These are phyloP conservation scores for Trissoscelio sp. DNA, from an alignment of 2,888 invertebrate species.

Conservation along the genomic window DNA sequence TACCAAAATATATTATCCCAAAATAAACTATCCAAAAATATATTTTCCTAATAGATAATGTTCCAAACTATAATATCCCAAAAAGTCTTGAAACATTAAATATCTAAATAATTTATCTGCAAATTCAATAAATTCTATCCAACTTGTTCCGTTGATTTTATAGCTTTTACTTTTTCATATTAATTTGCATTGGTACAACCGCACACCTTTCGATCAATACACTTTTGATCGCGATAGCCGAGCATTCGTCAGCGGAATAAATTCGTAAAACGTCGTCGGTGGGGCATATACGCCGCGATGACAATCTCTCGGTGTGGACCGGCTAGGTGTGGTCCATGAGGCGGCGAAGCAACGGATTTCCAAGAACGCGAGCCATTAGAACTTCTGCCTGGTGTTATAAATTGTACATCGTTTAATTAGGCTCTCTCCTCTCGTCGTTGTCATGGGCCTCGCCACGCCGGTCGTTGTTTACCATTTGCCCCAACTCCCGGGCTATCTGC, in stretches of 20 bases:
- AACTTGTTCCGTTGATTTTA: background rate
- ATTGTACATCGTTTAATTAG: slow-evolving; percentile 84
- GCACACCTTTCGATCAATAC: slow-evolving; percentile 38
- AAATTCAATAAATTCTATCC: no score
- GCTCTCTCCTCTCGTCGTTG: slow-evolving; percentile 74
- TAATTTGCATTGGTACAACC: slow-evolving; percentile 34
- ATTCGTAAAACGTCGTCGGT: slow-evolving; percentile 69
- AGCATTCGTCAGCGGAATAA: slow-evolving; percentile 66
- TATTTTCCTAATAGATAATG: no score
- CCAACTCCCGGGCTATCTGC: slow-evolving; percentile 72
- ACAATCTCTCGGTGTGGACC: slow-evolving; percentile 80
- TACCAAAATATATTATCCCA: no score
- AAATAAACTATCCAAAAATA: no score
- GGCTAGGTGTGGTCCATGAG: slow-evolving; percentile 82
- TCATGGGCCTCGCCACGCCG: slow-evolving; percentile 71
- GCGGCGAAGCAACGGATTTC: slow-evolving; percentile 80
- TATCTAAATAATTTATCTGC: no score
- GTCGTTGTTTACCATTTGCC: slow-evolving; percentile 79
- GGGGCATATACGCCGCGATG: slow-evolving; percentile 75
- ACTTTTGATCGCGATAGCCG: slow-evolving; percentile 47
- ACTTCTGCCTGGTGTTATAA: slow-evolving; percentile 83
- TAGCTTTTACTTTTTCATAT: slow-evolving; percentile 20
- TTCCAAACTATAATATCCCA: no score
- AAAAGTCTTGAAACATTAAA: no score
- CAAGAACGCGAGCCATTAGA: slow-evolving; percentile 83